phyloP scores from a whole-genome alignment of 2,797 vertebrate genomes.

The Carduelis carduelis region DNA sequence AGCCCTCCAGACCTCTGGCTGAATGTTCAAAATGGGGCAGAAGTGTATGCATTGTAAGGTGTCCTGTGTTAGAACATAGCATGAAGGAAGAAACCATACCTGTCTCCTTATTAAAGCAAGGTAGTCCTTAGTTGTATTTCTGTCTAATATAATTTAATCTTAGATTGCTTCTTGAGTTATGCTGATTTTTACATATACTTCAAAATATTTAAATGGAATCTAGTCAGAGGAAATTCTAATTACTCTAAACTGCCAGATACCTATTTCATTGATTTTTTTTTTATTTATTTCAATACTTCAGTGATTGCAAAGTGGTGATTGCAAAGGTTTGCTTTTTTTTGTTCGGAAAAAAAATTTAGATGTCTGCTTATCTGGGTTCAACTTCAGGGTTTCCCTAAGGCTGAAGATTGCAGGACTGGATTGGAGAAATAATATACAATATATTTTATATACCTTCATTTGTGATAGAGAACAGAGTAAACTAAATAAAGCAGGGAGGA shows the following conservation, averaged over 20 bases:
- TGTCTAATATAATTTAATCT: constrained; percentile 5
- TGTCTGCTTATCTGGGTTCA: not conserved
- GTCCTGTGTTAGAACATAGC: not conserved
- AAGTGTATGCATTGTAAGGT: not conserved
- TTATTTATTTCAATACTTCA: constrained; percentile 34
- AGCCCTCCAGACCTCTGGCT: not conserved
- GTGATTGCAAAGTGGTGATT: not conserved
- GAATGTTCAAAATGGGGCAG: not conserved
- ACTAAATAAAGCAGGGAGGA: not conserved
- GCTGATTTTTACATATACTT: constrained; percentile 61
- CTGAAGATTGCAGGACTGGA: not conserved
- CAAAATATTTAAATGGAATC: constrained; percentile 64
- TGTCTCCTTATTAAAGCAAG: constrained; percentile 15
- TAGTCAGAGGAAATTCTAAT: constrained; percentile 61
- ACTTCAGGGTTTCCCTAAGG: not conserved
- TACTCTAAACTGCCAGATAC: constrained; percentile 56
- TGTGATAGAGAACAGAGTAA: not conserved
- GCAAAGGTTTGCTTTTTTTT: constrained; percentile 44
- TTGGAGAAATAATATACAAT: constrained; percentile 16
- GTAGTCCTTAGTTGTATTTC: constrained; percentile 15
- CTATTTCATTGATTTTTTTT: not conserved
- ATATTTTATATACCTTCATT: not conserved
- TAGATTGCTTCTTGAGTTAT: constrained; percentile 48
- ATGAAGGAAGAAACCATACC: not conserved
- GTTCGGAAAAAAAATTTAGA: not conserved